Conservation (phyloP, 1,140 invertebrate species). For the Listronotus oregonensis region DNA sequence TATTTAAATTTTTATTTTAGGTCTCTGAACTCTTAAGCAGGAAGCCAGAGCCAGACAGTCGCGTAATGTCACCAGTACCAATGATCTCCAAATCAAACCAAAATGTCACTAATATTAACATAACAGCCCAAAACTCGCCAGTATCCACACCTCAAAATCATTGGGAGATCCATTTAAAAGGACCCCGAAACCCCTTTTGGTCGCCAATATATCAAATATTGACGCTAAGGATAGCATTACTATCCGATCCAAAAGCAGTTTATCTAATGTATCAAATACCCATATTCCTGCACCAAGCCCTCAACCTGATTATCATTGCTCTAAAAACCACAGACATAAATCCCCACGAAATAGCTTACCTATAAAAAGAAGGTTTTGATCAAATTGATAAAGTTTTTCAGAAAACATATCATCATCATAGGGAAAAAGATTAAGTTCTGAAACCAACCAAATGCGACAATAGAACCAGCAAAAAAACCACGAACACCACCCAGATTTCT, state of each 20-base stretch:
- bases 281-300: conserved; percentile 52
- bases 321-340: conserved; percentile 52
- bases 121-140: conserved; percentile 52
- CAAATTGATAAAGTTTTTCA: conserved; percentile 49
- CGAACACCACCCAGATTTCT: too few relatives aligned
- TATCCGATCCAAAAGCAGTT: conserved; percentile 60
- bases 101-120: conserved; percentile 66
- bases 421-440: too few relatives aligned
- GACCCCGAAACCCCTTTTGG: conserved; percentile 61
- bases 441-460: too few relatives aligned
- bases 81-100: conserved; percentile 58
- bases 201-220: conserved; percentile 64
- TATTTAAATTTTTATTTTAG: conserved; percentile 38
- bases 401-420: too few relatives aligned
- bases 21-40: conserved; percentile 49
- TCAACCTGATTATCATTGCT: conserved; percentile 46
- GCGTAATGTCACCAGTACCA: conserved; percentile 42
- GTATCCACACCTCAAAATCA: conserved; percentile 47
- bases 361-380: conserved; percentile 50
- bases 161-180: conserved; percentile 65
- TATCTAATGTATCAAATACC: conserved; percentile 60
- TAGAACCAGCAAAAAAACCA: too few relatives aligned
- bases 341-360: conserved; percentile 55
- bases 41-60: conserved; percentile 38
- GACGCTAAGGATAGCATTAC: conserved; percentile 57